Percentiles rank a stretch among this genome's conserved stretches.
Evolutionary conservation across 2,888 invertebrate genomes (phyloP).

Genomic region (Busseola fusca): DNA sequence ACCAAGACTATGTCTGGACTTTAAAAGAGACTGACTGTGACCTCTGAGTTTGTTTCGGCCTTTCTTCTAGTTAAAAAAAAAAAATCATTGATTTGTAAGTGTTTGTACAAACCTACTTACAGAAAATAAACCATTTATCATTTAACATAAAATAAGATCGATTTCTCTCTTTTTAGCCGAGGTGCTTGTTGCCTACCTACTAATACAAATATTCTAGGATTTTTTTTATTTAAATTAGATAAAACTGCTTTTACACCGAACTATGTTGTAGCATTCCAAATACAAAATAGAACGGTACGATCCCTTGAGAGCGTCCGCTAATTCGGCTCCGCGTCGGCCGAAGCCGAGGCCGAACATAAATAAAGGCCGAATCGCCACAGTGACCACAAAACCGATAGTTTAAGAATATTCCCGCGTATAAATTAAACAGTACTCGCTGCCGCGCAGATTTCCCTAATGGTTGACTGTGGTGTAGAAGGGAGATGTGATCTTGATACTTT

Average conservation of each 20-base stretch:
- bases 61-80: too few species aligned
- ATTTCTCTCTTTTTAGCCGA: not conserved
- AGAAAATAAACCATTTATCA: too few species aligned
- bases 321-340: conserved; percentile 66
- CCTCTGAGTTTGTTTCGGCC: too few species aligned
- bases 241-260: conserved; percentile 25
- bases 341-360: conserved; percentile 77
- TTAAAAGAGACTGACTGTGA: too few species aligned
- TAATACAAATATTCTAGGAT: not conserved
- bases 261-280: conserved; percentile 49
- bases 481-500: conserved; percentile 70
- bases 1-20: too few species aligned
- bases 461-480: conserved; percentile 70
- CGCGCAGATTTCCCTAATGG: conserved; percentile 89
- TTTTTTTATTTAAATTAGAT: conserved; percentile 22
- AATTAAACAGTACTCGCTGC: conserved; percentile 85
- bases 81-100: too few species aligned
- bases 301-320: conserved; percentile 70
- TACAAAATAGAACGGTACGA: conserved; percentile 57
- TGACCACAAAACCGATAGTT: conserved; percentile 88
- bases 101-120: too few species aligned
- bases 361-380: conserved; percentile 81
- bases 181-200: not conserved
- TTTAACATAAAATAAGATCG: not conserved
- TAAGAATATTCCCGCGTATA: conserved; percentile 88